Base-by-base conservation (phyloP, 2,888 invertebrate species). In the Agriopis marginaria region DNA sequence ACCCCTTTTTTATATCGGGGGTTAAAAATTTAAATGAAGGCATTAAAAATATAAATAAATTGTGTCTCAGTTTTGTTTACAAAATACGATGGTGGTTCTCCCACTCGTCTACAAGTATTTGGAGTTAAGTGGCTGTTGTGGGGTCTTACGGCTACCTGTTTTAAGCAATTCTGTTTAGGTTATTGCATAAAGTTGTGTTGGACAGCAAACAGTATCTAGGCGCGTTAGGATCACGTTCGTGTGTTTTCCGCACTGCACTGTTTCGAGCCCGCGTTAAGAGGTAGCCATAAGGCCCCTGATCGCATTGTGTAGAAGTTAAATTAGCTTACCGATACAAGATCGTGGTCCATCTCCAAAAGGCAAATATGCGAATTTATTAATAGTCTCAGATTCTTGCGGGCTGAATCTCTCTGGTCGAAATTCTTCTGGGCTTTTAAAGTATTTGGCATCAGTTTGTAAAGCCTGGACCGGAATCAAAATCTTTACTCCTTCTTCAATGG, bases 271-370 rank as follows among this genome's bases (percentile, higher is more conserved):
- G 17, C 17, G 17, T 23, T 23, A 23, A 23, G 17, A 23, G 17
- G 17, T 23, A 23, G 17, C 17, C 17, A 2, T 23, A 23, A 23
- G 17, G 17, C n/a, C 32, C 32, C 32, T 49, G 12, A 49, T 49
- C 7, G 47, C 45, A 45, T 5, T 7, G 23, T 10, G 8, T 32
- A 32, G 12, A 53, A 32, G 23, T 12, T 59, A 23, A 11, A 40
- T 11, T 75, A 0, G 74, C 86, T 81, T 63, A 89, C 87, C 89
- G 9, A 87, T 87, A 66, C 89, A 89, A 47, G 81, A 79, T 6
- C 89, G 82, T 11, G 88, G 87, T 58, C 88, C 88, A 0, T 82
- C 82, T 7, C 88, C 89, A 62, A 89, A 89, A 0, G 89, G 89
- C 59, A 89, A 66, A 68, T 85, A 89, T 0, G 83, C 79, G 47